A percentile compares a stretch with the other conserved stretches of the same genome.
Conservation (phyloP, 1,140 invertebrate genomes). For the Colletes latitarsis region DNA sequence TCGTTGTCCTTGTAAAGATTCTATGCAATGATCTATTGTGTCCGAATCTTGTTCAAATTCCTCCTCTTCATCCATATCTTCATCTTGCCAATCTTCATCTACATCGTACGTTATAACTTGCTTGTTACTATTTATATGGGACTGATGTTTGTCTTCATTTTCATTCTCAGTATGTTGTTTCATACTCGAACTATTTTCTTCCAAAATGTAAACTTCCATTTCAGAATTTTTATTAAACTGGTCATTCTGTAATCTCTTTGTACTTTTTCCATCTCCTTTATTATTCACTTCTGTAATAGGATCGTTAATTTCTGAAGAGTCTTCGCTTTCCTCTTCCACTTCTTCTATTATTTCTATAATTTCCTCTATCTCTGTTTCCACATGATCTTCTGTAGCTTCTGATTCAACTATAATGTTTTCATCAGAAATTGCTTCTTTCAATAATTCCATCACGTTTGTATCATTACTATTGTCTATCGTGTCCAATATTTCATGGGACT, state of each 20-base stretch:
- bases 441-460: slow-evolving; percentile 70
- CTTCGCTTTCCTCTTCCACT: slow-evolving; percentile 63
- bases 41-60: slow-evolving; percentile 30
- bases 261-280: slow-evolving; percentile 23
- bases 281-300: slow-evolving; percentile 21
- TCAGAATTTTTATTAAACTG: slow-evolving; percentile 20
- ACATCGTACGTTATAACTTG: slow-evolving; percentile 72
- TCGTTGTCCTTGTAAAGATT: slow-evolving; percentile 17
- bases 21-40: slow-evolving; percentile 7
- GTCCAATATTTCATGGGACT: slow-evolving; percentile 52
- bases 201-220: slow-evolving; percentile 32
- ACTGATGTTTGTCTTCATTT: not conserved
- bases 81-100: slow-evolving; percentile 77
- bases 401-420: slow-evolving; percentile 72
- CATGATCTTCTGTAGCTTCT: slow-evolving; percentile 63
- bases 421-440: slow-evolving; percentile 65
- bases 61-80: slow-evolving; percentile 71
- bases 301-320: slow-evolving; percentile 3
- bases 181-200: slow-evolving; percentile 41
- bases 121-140: slow-evolving; percentile 47
- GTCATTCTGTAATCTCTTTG: slow-evolving; percentile 33
- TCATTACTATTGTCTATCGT: slow-evolving; percentile 59
- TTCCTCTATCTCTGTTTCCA: slow-evolving; percentile 69
- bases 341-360: slow-evolving; percentile 75
- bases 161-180: slow-evolving; percentile 26